Percentiles rank a stretch among this genome's conserved stretches.
Conservation (phyloP, 2,888 invertebrate species). For the Mythimna ferrago region DNA sequence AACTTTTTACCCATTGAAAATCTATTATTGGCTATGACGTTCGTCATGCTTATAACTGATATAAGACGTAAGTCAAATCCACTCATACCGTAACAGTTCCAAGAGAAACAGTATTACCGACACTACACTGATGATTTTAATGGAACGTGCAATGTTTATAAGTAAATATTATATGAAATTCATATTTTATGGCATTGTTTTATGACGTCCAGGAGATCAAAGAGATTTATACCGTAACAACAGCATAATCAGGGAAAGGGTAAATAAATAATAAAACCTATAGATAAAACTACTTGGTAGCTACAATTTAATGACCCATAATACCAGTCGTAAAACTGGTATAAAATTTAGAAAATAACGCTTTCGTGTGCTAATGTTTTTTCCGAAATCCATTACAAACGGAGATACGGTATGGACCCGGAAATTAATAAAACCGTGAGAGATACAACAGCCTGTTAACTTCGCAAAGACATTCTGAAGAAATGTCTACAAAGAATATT, state of each 20-base stretch:
- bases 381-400: conserved; percentile 1
- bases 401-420: neutral
- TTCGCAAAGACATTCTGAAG: neutral
- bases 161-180: conserved; percentile 62
- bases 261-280: conserved; percentile 54
- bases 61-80: conserved; percentile 63
- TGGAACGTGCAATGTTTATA: conserved; percentile 57
- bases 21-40: conserved; percentile 70
- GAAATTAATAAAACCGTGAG: conserved; percentile 2
- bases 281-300: conserved; percentile 36
- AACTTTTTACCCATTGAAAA: conserved; percentile 55
- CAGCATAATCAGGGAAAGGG: conserved; percentile 41
- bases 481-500: too few relatives aligned
- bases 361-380: conserved; percentile 15
- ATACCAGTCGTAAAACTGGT: conserved; percentile 25
- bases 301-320: conserved; percentile 38
- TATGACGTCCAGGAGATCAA: conserved; percentile 59
- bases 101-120: conserved; percentile 66
- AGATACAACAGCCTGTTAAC: neutral
- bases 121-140: conserved; percentile 60
- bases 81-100: conserved; percentile 64
- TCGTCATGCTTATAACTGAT: conserved; percentile 49
- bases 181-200: conserved; percentile 62
- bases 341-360: conserved; percentile 15
- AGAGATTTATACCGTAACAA: conserved; percentile 49